phyloP scores from a whole-genome alignment of 2,113 vertebrate genomes.

The Salvelinus sp. region DNA sequence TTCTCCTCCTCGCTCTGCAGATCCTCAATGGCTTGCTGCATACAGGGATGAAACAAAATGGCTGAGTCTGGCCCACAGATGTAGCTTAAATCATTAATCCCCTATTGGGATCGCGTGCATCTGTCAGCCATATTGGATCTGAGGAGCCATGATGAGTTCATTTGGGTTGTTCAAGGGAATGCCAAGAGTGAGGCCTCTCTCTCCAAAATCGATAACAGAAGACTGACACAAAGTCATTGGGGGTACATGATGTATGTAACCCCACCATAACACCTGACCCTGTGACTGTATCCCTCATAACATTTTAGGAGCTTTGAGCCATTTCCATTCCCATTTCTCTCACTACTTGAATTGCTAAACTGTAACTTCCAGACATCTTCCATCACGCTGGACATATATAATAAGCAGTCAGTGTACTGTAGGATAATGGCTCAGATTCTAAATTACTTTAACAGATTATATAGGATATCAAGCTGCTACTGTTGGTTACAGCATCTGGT shows the following conservation, averaged over 20 bases:
- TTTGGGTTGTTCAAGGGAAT: constrained; percentile 28
- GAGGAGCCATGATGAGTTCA: constrained; percentile 31
- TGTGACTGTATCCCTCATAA: not conserved
- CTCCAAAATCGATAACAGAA: constrained; percentile 12
- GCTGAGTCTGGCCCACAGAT: constrained; percentile 45
- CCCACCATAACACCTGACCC: constrained; percentile 14
- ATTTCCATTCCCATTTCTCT: not conserved
- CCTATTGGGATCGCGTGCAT: constrained; percentile 22
- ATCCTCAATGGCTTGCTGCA: constrained; percentile 74
- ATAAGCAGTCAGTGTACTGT: not conserved
- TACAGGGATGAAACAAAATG: constrained; percentile 25
- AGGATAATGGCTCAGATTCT: constrained; percentile 32
- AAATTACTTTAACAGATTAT: constrained; percentile 35
- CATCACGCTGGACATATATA: no score
- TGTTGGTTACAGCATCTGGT: constrained; percentile 51
- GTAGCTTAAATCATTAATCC: constrained; percentile 38
- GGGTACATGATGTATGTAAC: not conserved
- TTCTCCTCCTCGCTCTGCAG: constrained; percentile 77
- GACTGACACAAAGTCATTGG: not conserved
- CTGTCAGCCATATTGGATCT: constrained; percentile 47
- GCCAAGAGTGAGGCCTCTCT: constrained; percentile 13
- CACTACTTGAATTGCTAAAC: constrained; percentile 10
- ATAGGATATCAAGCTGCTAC: constrained; percentile 41
- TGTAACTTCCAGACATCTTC: constrained; percentile 2
- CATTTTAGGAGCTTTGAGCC: not conserved